phyloP scores from a whole-genome alignment of 37 sponge, comb jelly and placozoan genomes.

The Hormiphora californensis region DNA sequence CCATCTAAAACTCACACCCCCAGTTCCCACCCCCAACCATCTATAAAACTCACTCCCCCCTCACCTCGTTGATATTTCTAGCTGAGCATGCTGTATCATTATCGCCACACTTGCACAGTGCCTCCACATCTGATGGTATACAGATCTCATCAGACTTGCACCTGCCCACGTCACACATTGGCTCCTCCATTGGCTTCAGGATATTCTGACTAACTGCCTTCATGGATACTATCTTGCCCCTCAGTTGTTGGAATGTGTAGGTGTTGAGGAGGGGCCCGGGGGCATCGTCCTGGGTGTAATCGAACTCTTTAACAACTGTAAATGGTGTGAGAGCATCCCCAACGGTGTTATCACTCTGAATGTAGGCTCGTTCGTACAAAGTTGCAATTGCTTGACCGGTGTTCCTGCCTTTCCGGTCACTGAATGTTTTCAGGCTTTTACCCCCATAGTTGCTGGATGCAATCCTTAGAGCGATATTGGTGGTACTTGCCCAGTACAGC shows the following conservation, averaged over 20 bases:
- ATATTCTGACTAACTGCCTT: background rate
- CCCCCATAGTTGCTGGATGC: background rate
- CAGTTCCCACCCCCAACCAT: too few species aligned
- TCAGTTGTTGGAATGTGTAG: constrained; percentile 41
- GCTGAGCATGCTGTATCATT: too few species aligned
- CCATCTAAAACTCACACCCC: too few species aligned
- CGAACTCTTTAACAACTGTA: background rate
- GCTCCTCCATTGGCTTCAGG: background rate
- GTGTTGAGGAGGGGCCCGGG: background rate
- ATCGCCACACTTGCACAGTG: background rate
- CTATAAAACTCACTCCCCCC: too few species aligned
- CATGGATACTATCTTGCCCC: background rate
- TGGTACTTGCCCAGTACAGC: background rate
- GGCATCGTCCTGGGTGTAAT: background rate
- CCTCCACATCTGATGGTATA: background rate
- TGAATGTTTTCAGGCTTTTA: too few species aligned
- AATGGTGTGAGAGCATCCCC: too few species aligned
- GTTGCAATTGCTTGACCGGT: too few species aligned
- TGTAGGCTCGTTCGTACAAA: too few species aligned
- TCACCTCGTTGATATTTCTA: too few species aligned
- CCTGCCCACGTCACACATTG: too few species aligned
- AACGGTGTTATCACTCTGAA: too few species aligned
- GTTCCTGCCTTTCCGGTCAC: too few species aligned
- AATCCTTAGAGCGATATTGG: background rate
- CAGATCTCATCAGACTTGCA: background rate